phyloP scores from a whole-genome alignment of 2,888 invertebrate genomes.

The Heliconius ethilla region DNA sequence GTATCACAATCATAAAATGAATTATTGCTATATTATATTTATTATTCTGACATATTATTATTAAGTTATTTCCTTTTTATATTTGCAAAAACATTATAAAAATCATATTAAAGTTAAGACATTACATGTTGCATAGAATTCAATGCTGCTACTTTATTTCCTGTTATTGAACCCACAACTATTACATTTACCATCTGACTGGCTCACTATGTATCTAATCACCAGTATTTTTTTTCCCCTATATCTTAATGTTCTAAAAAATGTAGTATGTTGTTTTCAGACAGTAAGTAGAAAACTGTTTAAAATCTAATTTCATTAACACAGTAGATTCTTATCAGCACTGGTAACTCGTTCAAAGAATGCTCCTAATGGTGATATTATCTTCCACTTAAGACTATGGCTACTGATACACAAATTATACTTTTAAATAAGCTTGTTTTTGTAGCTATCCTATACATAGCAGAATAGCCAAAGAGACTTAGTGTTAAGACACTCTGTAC shows the following conservation, averaged over 20 bases:
- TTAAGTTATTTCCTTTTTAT: neutral
- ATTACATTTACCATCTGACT: no score
- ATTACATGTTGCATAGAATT: neutral
- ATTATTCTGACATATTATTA: no score
- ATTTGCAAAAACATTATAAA: neutral
- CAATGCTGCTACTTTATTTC: neutral
- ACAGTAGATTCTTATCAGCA: conserved; percentile 23
- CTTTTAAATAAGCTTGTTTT: conserved; percentile 26
- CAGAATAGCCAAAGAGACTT: neutral
- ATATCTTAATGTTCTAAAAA: no score
- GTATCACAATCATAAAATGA: no score
- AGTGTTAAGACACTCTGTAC: neutral
- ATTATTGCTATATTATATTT: no score
- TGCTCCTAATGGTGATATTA: conserved; percentile 39
- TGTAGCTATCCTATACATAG: neutral
- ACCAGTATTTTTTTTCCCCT: no score
- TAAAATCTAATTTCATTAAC: conserved; percentile 22
- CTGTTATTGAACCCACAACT: neutral
- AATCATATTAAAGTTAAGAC: neutral
- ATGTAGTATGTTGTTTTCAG: neutral
- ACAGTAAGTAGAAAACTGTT: neutral
- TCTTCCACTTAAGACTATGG: conserved; percentile 36
- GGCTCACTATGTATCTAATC: no score
- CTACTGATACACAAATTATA: conserved; percentile 40
- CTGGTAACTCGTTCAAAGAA: conserved; percentile 30